Conservation (phyloP, 92 coral and sea anemone genomes). For the Plumapathes pennacea region DNA sequence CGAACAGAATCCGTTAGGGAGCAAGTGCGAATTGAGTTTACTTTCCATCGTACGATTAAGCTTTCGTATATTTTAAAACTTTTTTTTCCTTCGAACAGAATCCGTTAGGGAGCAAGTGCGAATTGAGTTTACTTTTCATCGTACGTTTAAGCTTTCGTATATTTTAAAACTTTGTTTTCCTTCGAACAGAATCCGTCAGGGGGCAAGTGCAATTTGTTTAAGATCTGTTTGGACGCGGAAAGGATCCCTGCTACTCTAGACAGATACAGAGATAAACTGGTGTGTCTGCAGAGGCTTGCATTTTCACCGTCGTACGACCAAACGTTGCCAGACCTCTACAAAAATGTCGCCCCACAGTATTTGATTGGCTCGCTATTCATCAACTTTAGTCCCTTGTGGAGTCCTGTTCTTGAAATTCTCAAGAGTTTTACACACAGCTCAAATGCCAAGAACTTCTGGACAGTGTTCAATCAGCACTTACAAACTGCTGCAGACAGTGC, state of each 20-base stretch:
- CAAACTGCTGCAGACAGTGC: constrained; percentile 51
- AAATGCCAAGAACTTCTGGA: constrained; percentile 75
- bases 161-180: constrained; percentile 1
- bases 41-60: too few species aligned
- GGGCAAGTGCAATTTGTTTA: constrained; percentile 41
- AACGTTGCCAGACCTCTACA: constrained; percentile 47
- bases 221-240: constrained; percentile 76
- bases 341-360: constrained; percentile 59
- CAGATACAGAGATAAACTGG: constrained; percentile 76
- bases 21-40: too few species aligned
- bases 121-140: constrained; percentile 2
- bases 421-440: constrained; percentile 56
- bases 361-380: constrained; percentile 74
- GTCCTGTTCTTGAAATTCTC: constrained; percentile 70
- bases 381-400: constrained; percentile 92
- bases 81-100: too few species aligned
- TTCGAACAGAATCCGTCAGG: constrained; percentile 33
- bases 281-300: constrained; percentile 72
- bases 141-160: not conserved
- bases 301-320: constrained; percentile 46
- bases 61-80: too few species aligned
- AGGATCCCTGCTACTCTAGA: constrained; percentile 65
- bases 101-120: constrained; percentile 18
- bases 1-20: too few species aligned
- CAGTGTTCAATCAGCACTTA: constrained; percentile 61